A percentile compares a stretch with the other conserved stretches of the same genome.
These are phyloP conservation scores for Sthenelais limicola DNA, from an alignment of 2,888 invertebrate genomes.

Conservation along the genomic window DNA sequence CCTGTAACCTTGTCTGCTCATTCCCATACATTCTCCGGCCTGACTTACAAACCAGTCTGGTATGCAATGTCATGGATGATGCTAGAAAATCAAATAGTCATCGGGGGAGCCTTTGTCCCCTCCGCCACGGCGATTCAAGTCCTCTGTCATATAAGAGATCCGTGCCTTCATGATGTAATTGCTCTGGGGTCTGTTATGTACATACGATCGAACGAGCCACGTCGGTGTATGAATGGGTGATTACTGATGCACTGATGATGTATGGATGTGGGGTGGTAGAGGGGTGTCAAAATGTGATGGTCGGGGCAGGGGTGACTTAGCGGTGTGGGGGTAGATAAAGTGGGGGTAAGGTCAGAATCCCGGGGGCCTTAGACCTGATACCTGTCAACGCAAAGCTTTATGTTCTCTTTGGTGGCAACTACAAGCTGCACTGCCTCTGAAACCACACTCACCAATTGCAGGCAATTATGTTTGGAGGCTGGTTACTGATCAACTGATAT, in stretches of 20 bases:
- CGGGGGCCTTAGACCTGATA: slow-evolving; percentile 13
- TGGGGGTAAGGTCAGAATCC: background rate
- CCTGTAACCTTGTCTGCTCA: too few species aligned
- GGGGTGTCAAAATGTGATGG: slow-evolving; percentile 1
- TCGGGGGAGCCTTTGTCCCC: too few species aligned
- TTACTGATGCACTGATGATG: background rate
- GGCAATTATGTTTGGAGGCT: slow-evolving; percentile 17
- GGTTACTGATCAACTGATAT: slow-evolving; percentile 10
- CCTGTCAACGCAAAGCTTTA: slow-evolving; percentile 25
- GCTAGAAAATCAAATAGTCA: too few species aligned
- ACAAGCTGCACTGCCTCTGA: background rate
- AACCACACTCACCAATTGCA: slow-evolving; percentile 12
- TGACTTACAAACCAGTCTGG: too few species aligned
- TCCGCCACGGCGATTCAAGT: too few species aligned
- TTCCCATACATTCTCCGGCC: too few species aligned
- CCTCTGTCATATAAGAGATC: too few species aligned
- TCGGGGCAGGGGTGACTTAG: slow-evolving; percentile 7
- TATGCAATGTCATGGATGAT: too few species aligned
- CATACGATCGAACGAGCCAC: background rate
- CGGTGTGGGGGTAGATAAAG: background rate
- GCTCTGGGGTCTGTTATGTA: background rate
- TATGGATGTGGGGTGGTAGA: background rate
- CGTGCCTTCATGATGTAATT: background rate
- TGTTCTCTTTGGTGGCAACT: slow-evolving; percentile 9
- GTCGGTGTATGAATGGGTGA: background rate